Base-by-base conservation (phyloP, 2,113 vertebrate species). In the Lathamus discolor region DNA sequence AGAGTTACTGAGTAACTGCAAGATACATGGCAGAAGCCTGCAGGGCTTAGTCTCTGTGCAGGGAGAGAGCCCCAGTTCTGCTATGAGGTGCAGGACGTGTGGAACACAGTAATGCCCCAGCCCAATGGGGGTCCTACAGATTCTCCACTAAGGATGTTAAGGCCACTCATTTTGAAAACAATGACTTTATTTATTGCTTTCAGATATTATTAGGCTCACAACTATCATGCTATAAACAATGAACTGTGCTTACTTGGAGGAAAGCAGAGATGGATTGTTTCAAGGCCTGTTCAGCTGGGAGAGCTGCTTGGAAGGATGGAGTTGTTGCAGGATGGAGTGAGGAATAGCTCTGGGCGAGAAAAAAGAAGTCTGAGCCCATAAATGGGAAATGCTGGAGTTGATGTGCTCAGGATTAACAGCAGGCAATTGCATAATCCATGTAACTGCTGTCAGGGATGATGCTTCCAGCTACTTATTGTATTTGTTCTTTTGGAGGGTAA, bases 401-500 rank as follows among this genome's bases (percentile, higher is more conserved):
- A 6, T 72, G 43, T 70, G 64, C 77, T 92, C 23, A 43, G 86
- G 83, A 93, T 93, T 77, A 95, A 80, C 49, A 86, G 72, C 68
- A 55, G 82, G 61, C 18, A 33, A 59, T 31, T 84, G 61, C 18
- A 25, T 59, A 62, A 28, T 86, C 90, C 44, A 10, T 46, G 68
- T 41, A 88, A 29, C 37, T 62, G 79, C 85, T 86, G 78, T 46
- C 82, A 20, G 64, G 41, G 39, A 51, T 46, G 72, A 63, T 3
- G 19, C 67, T 92, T 70, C 41, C 79, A 51, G 79, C 54, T 96
- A 77, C 82, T 94, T 94, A 91, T 74, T 80, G 75, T 67, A 7
- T 93, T 95, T 90, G 76, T 83, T 93, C 88, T 86, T 92, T 86
- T n/a, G 77, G 83, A 95, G 55, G 48, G 51, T 11, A 19, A 69